Evolutionary conservation across 2,888 invertebrate species (phyloP), one percentile per base, ranked within the genome.

Genomic region (Drosophila mercatorum): DNA sequence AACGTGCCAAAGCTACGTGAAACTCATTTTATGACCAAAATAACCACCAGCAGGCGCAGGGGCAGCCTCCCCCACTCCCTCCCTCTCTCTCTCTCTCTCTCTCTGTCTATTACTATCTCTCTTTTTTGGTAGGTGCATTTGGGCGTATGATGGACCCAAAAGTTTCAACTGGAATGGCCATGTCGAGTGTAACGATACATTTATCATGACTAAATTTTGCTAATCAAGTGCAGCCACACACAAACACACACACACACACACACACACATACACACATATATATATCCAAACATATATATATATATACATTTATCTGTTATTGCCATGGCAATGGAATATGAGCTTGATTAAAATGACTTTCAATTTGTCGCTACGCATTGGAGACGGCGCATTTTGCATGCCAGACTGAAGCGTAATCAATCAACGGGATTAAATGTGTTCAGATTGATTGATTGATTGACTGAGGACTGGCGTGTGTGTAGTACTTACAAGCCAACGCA

Each of bases 161-260:
- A 69, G 57, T 65, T 72, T 66, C 57, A 22, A 47, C 40, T 17
- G 36, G 36, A 28, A 40, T 53, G 44, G 12, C 49, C 58, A 58
- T 47, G 58, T 51, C 68, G 63, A 70, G 60, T 68, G 56, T 63
- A 64, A 64, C 64, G 68, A 58, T 56, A 69, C 74, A 81, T 81
- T 84, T 81, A 81, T 81, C 72, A 78, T 75, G 75, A 57, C 84
- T 58, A 83, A 83, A 81, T 69, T 68, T 68, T 62, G 68, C 75
- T 73, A 81, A 83, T 86, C 87, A 87, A 79, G 74, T 87, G 72
- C 64, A 52, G 64, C 58, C 28, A 40, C 53, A 40, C 53, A 53
- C n/a, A 53, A 4, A 53, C 38, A 38, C 36, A 52, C 5, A 51
- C 12, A 36, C 17, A 36, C 5, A 53, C 10, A 10, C 14, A 52